phyloP scores from a whole-genome alignment of 1,140 invertebrate genomes.

The Drosophila persimilis region DNA sequence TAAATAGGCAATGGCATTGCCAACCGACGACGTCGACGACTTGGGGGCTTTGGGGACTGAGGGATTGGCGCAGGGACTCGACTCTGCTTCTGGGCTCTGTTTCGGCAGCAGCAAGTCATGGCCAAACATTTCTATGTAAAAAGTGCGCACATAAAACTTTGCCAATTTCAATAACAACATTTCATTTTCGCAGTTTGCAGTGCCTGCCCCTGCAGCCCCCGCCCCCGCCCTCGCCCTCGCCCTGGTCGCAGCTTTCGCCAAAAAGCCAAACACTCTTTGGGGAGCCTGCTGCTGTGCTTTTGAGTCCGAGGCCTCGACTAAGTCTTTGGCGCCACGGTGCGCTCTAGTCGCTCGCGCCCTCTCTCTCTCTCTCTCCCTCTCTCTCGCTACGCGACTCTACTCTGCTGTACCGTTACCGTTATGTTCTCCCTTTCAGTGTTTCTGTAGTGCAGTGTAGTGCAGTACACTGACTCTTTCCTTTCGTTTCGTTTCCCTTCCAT shows the following conservation, averaged over 20 bases:
- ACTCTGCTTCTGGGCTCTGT: background rate
- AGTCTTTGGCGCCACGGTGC: constrained; percentile 71
- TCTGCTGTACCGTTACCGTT: constrained; percentile 26
- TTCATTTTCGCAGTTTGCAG: constrained; percentile 69
- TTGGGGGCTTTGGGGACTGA: constrained; percentile 40
- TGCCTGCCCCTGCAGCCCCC: constrained; percentile 17
- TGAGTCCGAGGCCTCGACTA: constrained; percentile 25
- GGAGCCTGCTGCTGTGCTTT: constrained; percentile 27
- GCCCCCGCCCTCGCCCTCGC: background rate
- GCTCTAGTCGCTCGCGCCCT: constrained; percentile 14
- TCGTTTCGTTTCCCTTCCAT: constrained; percentile 1
- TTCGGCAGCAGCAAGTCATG: constrained; percentile 71
- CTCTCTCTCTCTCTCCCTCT: constrained; percentile 22
- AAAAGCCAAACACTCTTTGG: constrained; percentile 56
- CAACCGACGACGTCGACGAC: constrained; percentile 27
- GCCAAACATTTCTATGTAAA: constrained; percentile 77
- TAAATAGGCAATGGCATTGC: constrained; percentile 61
- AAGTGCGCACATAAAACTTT: constrained; percentile 76
- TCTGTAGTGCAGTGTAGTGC: constrained; percentile 21
- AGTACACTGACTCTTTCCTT: constrained; percentile 28
- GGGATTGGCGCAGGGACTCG: too few relatives aligned
- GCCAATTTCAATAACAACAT: constrained; percentile 80
- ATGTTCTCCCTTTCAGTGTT: constrained; percentile 2
- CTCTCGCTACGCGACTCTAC: constrained; percentile 26
- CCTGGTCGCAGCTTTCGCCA: constrained; percentile 1